Base-by-base conservation (phyloP, 2,888 invertebrate species). In the Campoletis raptor region DNA sequence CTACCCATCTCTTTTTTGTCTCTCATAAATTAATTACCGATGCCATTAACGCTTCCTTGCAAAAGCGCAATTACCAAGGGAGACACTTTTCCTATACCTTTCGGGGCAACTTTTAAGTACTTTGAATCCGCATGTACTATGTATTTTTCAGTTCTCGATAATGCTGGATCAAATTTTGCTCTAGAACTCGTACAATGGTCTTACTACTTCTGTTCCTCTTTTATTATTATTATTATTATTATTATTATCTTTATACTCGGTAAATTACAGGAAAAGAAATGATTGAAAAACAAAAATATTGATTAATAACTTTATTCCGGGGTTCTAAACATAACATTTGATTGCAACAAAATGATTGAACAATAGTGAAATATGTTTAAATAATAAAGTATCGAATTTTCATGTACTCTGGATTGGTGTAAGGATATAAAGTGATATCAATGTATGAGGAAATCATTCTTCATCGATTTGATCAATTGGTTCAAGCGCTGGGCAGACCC, bases 21-120 rank as follows among this genome's bases (percentile, higher is more conserved):
- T 81, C 64, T 54, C 69, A 70, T 86, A 86, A 86, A 86, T 81
- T 86, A 78, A 86, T 86, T 86, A 86, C 67, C 52, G 70, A 64
- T 76, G 81, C 86, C 81, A 84, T 86, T 86, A 86, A 82, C 83
- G 72, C 69, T 76, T 84, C 81, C 64, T 61, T 72, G 64, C 74
- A 37, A 86, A 79, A 79, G 74, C 24, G 74, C 78, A 86, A 81
- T 86, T 86, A 84, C 84, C 74, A 30, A 61, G 30, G 57, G 37
- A 37, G 76, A 54, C 77, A 67, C 42, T 54, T 48, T 77, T 69
- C 64, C 69, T 45, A 0, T 9, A 52, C 45, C 36, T 37, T 66
- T 10, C 45, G 64, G 15, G 79, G 78, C 73, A 70, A 74, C 79
- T 82, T 74, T 82, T 76, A 85, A 85, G 36, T 85, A 67, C 85